Evolutionary conservation across 2,113 vertebrate genomes (phyloP), one percentile per base, ranked within the genome.

Genomic region (Myiopsitta monachus): DNA sequence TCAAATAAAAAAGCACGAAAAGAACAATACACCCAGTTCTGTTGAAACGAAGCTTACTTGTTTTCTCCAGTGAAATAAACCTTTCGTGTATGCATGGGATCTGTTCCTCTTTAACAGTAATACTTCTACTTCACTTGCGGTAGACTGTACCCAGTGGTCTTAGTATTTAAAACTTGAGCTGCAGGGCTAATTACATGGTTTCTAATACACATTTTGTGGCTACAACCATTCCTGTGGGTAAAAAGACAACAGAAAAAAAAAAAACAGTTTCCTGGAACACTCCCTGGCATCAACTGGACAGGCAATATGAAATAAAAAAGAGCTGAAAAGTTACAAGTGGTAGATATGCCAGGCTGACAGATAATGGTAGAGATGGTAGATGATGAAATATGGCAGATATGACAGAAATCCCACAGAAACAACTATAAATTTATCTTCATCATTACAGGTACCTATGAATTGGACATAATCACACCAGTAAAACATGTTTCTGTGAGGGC

Each of bases 51-150:
- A 55, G 33, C 43, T 93, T 61, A 31, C 64, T 52, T 76, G 13
- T 64, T 72, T 84, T 66, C 44, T 55, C 10, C 21, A 44, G 12
- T 66, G 73, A 68, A 73, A 87, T 26, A 4, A 83, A n/a, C 28
- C 14, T 55, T 68, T 49, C 31, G 30, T 51, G 8, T 52, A 19
- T 33, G 8, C 0, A 0, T 43, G 18, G 33, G 49, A 74, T 41
- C 26, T 74, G 49, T 11, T 87, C 14, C 16, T 43, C 64, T 55
- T 38, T 16, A 61, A 57, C 30, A 88, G 4, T 5, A 61, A 36
- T 52, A 30, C 28, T 47, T 95, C 27, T 12, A 36, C 9, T 74
- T 89, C 61, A 74, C 31, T 27, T 47, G 16, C 3, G 14, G 9
- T 7, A 73, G 59, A 74, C 64, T 87, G 28, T 63, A 24, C 17